These are phyloP conservation scores for Catostylus mosaicus DNA, from an alignment of 30 jellyfish, hydroid and myxozoan genomes.

Conservation along the genomic window DNA sequence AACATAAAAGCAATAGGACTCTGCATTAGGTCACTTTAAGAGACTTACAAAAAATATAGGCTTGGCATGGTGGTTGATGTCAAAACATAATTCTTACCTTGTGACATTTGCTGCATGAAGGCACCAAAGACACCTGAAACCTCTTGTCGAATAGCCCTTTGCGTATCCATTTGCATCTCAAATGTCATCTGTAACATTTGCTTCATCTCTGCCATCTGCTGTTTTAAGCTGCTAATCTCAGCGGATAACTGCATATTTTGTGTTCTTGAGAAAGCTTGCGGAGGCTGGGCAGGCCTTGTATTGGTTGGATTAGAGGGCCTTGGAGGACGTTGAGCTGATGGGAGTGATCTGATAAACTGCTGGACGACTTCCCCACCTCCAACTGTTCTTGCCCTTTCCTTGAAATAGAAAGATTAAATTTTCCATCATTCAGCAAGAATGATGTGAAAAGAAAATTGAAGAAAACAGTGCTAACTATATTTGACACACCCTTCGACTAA, in stretches of 20 bases:
- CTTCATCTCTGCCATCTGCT: conserved; percentile 81
- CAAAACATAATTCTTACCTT: conserved; percentile 35
- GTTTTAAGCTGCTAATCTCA: conserved; percentile 55
- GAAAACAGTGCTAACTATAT: too few relatives aligned
- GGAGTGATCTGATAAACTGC: conserved; percentile 71
- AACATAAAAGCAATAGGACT: too few relatives aligned
- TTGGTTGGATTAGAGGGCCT: not conserved
- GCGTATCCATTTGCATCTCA: conserved; percentile 89
- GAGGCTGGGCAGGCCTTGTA: not conserved
- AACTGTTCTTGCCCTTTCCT: conserved; percentile 67
- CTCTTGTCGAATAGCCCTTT: conserved; percentile 90
- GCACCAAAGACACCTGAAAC: conserved; percentile 88
- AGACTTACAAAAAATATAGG: not conserved
- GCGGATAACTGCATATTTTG: conserved; percentile 27
- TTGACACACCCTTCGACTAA: too few relatives aligned
- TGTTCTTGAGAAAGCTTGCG: conserved; percentile 6
- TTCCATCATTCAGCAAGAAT: too few relatives aligned
- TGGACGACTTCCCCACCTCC: conserved; percentile 83
- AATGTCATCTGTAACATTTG: conserved; percentile 74
- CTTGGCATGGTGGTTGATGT: not conserved
- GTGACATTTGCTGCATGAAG: conserved; percentile 74
- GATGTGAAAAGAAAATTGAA: too few relatives aligned
- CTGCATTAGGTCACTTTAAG: too few relatives aligned
- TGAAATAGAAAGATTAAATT: not conserved
- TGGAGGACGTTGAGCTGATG: conserved; percentile 41